phyloP scores from a whole-genome alignment of 2,888 invertebrate genomes.

The Eilema caniola region DNA sequence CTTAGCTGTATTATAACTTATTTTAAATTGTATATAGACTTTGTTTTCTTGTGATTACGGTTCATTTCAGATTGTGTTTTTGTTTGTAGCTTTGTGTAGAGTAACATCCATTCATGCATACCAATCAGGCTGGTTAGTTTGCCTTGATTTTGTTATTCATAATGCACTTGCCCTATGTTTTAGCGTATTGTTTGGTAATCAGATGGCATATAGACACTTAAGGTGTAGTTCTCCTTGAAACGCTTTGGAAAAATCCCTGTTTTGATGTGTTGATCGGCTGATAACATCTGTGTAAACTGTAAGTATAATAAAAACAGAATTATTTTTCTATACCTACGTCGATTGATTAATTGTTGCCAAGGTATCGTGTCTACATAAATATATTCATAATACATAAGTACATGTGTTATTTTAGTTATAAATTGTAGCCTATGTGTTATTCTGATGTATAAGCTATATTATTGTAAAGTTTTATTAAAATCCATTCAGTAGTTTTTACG shows the following conservation, averaged over 20 bases:
- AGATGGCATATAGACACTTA: background rate
- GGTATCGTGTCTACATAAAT: too few relatives aligned
- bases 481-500: too few relatives aligned
- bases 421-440: too few relatives aligned
- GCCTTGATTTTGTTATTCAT: slow-evolving; percentile 53
- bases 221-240: slow-evolving; percentile 1
- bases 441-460: too few relatives aligned
- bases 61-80: slow-evolving; percentile 13
- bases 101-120: slow-evolving; percentile 51
- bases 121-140: slow-evolving; percentile 45
- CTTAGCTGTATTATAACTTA: slow-evolving; percentile 10
- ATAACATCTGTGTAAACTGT: background rate
- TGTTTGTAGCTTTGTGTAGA: slow-evolving; percentile 29
- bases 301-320: background rate
- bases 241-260: background rate
- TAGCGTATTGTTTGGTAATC: slow-evolving; percentile 47
- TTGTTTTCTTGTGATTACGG: background rate
- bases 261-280: background rate
- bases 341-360: too few relatives aligned
- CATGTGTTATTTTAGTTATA: too few relatives aligned
- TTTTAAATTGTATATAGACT: slow-evolving; percentile 20
- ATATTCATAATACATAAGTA: too few relatives aligned
- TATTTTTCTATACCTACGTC: too few relatives aligned
- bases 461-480: too few relatives aligned
- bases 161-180: slow-evolving; percentile 45